Evolutionary conservation across 2,888 invertebrate species (phyloP).

Genomic region (Teinopalpus imperialis): DNA sequence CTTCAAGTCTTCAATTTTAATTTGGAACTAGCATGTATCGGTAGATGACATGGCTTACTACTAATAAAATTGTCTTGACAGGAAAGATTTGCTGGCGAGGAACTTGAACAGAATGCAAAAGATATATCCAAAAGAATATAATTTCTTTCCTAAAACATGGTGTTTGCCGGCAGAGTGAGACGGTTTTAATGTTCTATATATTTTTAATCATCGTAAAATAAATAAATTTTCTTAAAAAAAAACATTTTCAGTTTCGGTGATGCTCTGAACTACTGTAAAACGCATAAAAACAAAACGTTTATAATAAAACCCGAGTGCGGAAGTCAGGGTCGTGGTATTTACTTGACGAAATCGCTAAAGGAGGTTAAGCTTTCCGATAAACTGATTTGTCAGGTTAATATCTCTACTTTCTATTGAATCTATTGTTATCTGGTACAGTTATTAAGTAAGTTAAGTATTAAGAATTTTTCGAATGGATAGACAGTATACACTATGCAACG

Average conservation of each 20-base stretch:
- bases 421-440: too few relatives aligned
- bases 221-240: too few relatives aligned
- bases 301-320: constrained; percentile 96
- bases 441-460: too few relatives aligned
- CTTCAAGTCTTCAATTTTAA: too few relatives aligned
- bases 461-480: too few relatives aligned
- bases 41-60: too few relatives aligned
- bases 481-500: too few relatives aligned
- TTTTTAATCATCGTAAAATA: too few relatives aligned
- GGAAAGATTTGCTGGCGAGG: constrained; percentile 93
- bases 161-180: constrained; percentile 94
- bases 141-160: constrained; percentile 97
- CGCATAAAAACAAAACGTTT: constrained; percentile 88
- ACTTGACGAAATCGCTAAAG: constrained; percentile 90
- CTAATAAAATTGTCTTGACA: constrained; percentile 36
- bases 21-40: too few relatives aligned
- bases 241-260: constrained; percentile 83
- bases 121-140: constrained; percentile 94
- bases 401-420: too few relatives aligned
- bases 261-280: constrained; percentile 86
- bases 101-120: constrained; percentile 95
- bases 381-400: constrained; percentile 93
- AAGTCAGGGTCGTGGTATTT: constrained; percentile 95
- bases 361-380: constrained; percentile 90
- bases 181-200: too few relatives aligned